Base-by-base conservation (phyloP, 2,888 invertebrate genomes). In the Trichogramma dendrolimi region DNA sequence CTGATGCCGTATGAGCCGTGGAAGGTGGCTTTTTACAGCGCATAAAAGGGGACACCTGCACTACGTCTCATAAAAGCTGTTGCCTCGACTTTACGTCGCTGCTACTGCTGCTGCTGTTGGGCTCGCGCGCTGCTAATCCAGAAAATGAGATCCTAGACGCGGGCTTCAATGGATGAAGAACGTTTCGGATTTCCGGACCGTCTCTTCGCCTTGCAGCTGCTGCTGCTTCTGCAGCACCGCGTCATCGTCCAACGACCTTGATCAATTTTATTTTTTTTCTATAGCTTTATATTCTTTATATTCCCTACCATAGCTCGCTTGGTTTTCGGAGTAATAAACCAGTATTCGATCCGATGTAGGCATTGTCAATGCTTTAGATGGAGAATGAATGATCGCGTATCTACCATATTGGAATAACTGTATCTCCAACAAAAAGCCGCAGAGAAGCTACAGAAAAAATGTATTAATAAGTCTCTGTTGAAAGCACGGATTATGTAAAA, bases 131-230 rank as follows among this genome's bases (percentile, higher is more conserved):
- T 60, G 68, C 70, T 72, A 72, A 73, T 72, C 70, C 69, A 61
- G 71, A 70, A 72, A 73, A 72, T 72, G 70, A 70, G 64, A 66
- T 67, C 67, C 64, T 52, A 53, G 27, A 61, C 56, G 47, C 49
- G 53, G 56, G 62, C 55, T 65, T 62, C 63, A 63, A 67, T 60
- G 63, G 57, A 58, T 62, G 56, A 59, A 41, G 61, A 50, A 47
- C 11, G 49, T 56, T 56, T 59, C 64, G 54, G 49, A 59, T 61
- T 56, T 64, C 59, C 53, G 54, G 53, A 7, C 61, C 27, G 27
- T 27, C 27, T 27, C 42, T 40, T 4, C 8, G 14, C 51, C 55
- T 5, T 3, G 11, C 6, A 27, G 27, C 27, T 27, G 27, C 27
- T 27, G 2, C 27, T 27, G 27, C 27, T 27, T 27, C 27, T 27